Base-by-base conservation (phyloP, 2,888 invertebrate genomes). In the Scaptomyza polygonia region DNA sequence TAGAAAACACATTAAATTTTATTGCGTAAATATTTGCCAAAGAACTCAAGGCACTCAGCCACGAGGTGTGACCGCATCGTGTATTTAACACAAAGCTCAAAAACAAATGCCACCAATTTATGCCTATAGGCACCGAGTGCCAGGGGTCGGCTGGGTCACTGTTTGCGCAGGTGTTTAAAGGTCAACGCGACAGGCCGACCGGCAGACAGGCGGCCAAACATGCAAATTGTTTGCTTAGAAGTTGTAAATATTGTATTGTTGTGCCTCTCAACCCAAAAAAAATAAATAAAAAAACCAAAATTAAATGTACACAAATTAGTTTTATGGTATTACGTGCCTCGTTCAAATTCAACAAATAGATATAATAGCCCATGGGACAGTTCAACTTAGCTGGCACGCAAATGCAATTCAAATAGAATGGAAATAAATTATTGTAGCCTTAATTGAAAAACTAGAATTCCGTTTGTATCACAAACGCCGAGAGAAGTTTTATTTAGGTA, bases 231-330 rank as follows among this genome's bases (percentile, higher is more conserved):
- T 84, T 87, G 87, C 86, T 87, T 62, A 79, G 74, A 87, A 79
- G 83, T 79, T 82, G 80, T 87, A 83, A 87, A 84, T 86, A 86
- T 86, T 88, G 88, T 67, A 84, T 88, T 83, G 71, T 39, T 39
- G 39, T 39, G 51, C 32, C 43, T 40, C 54, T n/a, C 11, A 67
- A 53, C 49, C 75, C n/a, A n/a, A n/a, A n/a, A n/a, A n/a, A n/a
- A 54, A 68, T 63, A 63, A 69, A 44, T 51, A 59, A 58, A 30
- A 71, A 69, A 75, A 55, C 56, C 53, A 42, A 86, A 84, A 84
- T 84, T 88, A 78, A 84, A 84, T 84, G 83, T 72, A 61, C 83
- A 79, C 84, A 88, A 84, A 86, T 88, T 84, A 88, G 80, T 88
- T 84, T 86, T 83, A 86, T 72, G 72, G 65, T 70, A 67, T 58